A percentile compares a stretch with the other conserved stretches of the same genome.
Evolutionary conservation across 2,888 invertebrate genomes (phyloP).

Genomic region (Nephrotoma appendiculata): DNA sequence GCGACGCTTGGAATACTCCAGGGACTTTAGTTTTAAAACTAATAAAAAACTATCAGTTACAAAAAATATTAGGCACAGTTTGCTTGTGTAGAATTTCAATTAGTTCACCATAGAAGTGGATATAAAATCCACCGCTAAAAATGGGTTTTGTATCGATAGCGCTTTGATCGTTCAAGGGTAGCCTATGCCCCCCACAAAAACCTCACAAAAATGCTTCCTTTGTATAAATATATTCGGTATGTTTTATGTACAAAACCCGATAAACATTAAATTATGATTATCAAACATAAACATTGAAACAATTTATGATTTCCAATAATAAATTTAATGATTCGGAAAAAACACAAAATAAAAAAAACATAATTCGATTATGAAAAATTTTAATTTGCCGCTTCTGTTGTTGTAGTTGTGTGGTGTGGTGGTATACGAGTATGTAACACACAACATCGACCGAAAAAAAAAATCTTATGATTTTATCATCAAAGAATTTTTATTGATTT

Average conservation of each 20-base stretch:
- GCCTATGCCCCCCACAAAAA: too few relatives aligned
- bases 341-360: neutral
- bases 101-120: too few relatives aligned
- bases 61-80: too few relatives aligned
- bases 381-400: neutral
- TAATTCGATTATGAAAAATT: neutral
- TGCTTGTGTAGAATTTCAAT: too few relatives aligned
- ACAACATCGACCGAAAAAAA: neutral
- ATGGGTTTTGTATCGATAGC: too few relatives aligned
- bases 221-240: neutral
- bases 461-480: neutral
- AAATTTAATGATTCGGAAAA: neutral
- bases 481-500: neutral
- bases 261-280: neutral
- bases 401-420: neutral
- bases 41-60: too few relatives aligned
- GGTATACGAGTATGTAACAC: neutral
- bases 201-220: too few relatives aligned
- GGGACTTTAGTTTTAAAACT: too few relatives aligned
- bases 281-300: neutral
- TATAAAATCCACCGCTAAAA: too few relatives aligned
- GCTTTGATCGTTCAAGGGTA: too few relatives aligned
- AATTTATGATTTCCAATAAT: neutral
- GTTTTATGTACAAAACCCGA: neutral
- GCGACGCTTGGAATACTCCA: too few relatives aligned